Percentiles rank a stretch among this genome's conserved stretches.
phyloP scores from a whole-genome alignment of 2,888 invertebrate species.

The Dolichopus griseipennis region DNA sequence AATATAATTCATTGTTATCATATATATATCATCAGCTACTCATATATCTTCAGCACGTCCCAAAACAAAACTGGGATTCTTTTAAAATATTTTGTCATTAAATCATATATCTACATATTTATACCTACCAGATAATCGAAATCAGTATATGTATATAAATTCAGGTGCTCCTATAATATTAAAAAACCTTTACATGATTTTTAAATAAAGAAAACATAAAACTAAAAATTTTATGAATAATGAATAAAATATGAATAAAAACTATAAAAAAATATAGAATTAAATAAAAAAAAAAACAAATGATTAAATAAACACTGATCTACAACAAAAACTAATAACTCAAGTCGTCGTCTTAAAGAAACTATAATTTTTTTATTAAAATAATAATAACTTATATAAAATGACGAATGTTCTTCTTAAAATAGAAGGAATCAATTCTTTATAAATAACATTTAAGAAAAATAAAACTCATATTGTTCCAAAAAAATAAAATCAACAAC shows the following conservation, averaged over 20 bases:
- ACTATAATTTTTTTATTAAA: background rate
- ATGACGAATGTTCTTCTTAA: background rate
- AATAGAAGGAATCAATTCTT: background rate
- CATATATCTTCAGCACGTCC: background rate
- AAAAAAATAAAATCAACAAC: slow-evolving; percentile 8
- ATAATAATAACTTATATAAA: no score
- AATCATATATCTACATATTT: background rate
- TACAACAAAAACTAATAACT: background rate
- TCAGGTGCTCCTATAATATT: no score
- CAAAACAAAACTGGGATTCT: background rate
- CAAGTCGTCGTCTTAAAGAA: background rate
- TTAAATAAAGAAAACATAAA: no score
- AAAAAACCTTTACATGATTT: background rate
- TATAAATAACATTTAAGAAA: background rate
- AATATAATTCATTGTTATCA: no score
- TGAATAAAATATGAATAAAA: background rate
- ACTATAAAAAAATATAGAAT: background rate
- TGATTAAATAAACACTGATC: background rate
- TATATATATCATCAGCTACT: background rate
- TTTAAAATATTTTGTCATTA: background rate
- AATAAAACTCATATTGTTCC: slow-evolving; percentile 11
- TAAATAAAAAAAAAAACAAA: background rate
- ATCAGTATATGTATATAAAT: background rate
- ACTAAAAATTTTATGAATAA: background rate
- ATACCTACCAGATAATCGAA: no score